phyloP scores from a whole-genome alignment of 2,113 vertebrate genomes.

The Microtus pennsylvanicus region DNA sequence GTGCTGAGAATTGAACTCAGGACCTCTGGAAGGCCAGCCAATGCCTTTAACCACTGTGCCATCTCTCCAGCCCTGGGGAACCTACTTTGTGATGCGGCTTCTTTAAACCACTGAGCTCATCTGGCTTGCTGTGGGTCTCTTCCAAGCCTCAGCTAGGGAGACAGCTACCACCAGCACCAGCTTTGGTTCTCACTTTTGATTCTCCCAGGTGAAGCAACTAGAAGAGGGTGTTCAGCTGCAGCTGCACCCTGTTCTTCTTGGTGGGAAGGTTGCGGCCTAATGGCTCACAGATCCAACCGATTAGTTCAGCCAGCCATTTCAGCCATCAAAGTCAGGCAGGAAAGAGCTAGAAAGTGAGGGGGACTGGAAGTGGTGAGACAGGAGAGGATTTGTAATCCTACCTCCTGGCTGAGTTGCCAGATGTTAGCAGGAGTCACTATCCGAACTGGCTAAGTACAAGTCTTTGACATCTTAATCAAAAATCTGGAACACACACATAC shows the following conservation, averaged over 20 bases:
- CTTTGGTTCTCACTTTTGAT: background rate
- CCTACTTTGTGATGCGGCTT: background rate
- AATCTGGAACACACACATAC: background rate
- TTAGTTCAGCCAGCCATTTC: background rate
- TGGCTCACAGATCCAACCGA: background rate
- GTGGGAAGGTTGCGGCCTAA: background rate
- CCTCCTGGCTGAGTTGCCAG: background rate
- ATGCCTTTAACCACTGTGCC: too few relatives aligned
- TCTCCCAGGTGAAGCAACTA: background rate
- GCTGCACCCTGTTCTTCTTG: background rate
- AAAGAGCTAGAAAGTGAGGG: background rate
- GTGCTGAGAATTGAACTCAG: too few relatives aligned
- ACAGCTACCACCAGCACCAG: rapidly evolving
- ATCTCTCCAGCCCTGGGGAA: background rate
- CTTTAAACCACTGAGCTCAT: background rate
- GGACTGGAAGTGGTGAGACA: background rate
- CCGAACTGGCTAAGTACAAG: background rate
- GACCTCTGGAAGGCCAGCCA: too few relatives aligned
- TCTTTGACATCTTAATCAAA: background rate
- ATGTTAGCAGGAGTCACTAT: background rate
- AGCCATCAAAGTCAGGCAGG: background rate
- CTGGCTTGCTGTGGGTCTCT: background rate
- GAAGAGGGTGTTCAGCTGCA: background rate
- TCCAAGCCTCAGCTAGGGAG: background rate
- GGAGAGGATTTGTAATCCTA: background rate